Evolutionary conservation across 2,113 vertebrate genomes (phyloP).

Genomic region (Megaceryle maxima): DNA sequence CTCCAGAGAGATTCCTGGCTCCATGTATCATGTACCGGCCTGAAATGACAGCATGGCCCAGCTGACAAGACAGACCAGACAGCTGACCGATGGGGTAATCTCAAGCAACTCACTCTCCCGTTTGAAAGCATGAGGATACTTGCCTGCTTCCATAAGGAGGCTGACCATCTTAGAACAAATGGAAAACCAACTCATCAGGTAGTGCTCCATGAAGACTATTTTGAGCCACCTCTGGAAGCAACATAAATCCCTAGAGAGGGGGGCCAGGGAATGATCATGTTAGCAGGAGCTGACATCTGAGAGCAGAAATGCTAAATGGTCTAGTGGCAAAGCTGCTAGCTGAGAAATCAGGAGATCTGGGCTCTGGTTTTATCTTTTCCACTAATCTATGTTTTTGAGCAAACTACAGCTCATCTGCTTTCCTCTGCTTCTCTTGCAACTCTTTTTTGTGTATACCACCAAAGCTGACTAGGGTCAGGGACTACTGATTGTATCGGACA

Average conservation of each 20-base stretch:
- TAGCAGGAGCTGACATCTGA: not conserved
- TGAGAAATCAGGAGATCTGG: not conserved
- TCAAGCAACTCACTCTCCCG: not conserved
- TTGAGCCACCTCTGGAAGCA: not conserved
- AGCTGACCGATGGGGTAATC: not conserved
- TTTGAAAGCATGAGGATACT: not conserved
- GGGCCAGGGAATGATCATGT: not conserved
- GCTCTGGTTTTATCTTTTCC: not conserved
- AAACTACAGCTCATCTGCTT: not conserved
- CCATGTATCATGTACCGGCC: not conserved
- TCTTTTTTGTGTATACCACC: not conserved
- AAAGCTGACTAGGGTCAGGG: not conserved
- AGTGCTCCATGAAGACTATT: not conserved
- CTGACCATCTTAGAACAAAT: not conserved
- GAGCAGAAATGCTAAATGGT: not conserved
- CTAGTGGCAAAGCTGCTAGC: not conserved
- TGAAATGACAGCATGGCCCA: not conserved
- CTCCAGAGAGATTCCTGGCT: not conserved
- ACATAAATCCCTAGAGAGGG: not conserved
- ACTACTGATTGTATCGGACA: not conserved
- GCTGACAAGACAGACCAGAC: not conserved
- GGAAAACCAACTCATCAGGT: not conserved
- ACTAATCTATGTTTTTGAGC: not conserved
- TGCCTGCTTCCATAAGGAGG: not conserved
- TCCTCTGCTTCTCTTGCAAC: not conserved